Percentiles rank a stretch among this genome's conserved stretches.
Evolutionary conservation across 2,113 vertebrate genomes (phyloP).

Genomic region (Cariama cristata): DNA sequence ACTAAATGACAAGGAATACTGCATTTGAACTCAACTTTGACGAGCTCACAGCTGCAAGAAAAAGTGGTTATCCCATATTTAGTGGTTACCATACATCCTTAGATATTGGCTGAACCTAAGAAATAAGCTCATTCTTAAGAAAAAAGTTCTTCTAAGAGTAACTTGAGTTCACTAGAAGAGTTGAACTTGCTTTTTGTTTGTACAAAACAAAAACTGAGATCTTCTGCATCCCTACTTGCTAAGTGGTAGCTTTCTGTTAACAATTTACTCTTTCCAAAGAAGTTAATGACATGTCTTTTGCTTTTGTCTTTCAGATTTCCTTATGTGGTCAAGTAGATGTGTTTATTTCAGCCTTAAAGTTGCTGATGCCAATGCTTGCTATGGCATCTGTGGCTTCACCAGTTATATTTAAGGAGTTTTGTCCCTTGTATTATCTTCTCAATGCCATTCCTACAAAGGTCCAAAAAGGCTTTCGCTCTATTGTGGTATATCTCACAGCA

Average conservation of each 20-base stretch:
- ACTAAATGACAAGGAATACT: neutral
- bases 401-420: constrained; percentile 89
- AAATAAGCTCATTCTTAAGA: neutral
- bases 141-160: neutral
- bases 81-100: neutral
- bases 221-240: neutral
- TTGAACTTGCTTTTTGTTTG: neutral
- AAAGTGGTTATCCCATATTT: neutral
- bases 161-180: neutral
- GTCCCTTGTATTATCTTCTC: constrained; percentile 91
- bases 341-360: constrained; percentile 20
- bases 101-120: neutral
- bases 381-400: constrained; percentile 83
- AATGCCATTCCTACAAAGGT: constrained; percentile 93
- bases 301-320: constrained; percentile 59
- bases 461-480: constrained; percentile 92
- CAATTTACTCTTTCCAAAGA: neutral
- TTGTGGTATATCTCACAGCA: constrained; percentile 93
- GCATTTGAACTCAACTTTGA: neutral
- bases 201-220: neutral
- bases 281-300: neutral
- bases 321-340: neutral
- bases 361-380: constrained; percentile 8
- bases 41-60: neutral
- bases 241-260: neutral